Evolutionary conservation across 2,113 vertebrate genomes (phyloP).

Genomic region (Cairina moschata): DNA sequence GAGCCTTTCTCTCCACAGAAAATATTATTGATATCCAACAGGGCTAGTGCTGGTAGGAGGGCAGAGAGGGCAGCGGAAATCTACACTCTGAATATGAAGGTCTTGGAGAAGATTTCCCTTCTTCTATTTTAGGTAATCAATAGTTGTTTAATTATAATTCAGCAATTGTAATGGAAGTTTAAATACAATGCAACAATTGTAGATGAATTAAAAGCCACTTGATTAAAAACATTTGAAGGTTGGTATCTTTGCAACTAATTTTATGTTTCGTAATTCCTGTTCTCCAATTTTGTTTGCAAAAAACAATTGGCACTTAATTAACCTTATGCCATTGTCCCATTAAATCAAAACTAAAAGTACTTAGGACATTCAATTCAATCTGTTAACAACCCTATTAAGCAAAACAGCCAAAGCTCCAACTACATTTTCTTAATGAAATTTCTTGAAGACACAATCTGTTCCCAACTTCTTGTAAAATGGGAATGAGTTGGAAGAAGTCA

Average conservation of each 20-base stretch:
- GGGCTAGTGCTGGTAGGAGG: neutral
- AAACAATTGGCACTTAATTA: constrained; percentile 5
- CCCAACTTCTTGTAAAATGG: neutral
- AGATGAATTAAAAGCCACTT: constrained; percentile 5
- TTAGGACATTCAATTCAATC: neutral
- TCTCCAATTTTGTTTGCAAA: neutral
- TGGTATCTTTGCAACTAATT: neutral
- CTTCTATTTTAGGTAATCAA: neutral
- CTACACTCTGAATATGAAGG: fast-evolving
- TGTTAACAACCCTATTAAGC: neutral
- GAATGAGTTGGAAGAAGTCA: neutral
- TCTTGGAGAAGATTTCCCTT: neutral
- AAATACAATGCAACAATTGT: neutral
- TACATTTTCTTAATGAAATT: neutral
- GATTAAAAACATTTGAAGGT: neutral
- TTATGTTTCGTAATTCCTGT: neutral
- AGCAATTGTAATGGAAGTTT: neutral
- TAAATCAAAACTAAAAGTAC: neutral
- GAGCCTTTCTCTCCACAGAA: neutral
- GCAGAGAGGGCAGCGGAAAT: neutral
- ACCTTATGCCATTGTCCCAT: neutral
- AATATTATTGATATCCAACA: neutral
- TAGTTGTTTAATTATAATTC: neutral
- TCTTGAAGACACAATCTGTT: neutral
- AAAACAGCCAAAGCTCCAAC: neutral